phyloP scores from a whole-genome alignment of 2,113 vertebrate genomes.

The Pundamilia nyererei region DNA sequence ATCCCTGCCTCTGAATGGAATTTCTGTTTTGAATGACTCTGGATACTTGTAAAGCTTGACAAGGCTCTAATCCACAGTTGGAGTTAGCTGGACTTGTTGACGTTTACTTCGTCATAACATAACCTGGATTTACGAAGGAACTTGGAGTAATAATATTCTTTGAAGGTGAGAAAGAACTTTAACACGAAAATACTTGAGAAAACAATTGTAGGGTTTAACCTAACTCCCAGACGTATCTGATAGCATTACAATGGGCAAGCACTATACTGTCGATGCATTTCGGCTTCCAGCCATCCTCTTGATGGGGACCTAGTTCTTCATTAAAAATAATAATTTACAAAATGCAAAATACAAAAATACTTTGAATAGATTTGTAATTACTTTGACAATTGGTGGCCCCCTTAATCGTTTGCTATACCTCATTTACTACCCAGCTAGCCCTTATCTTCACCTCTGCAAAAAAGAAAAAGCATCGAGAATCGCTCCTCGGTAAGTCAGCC shows the following conservation, averaged over 20 bases:
- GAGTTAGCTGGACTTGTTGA: slow-evolving; percentile 5
- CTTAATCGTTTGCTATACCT: neutral
- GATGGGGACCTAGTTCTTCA: neutral
- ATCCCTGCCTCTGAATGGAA: slow-evolving; percentile 3
- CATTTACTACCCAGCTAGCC: neutral
- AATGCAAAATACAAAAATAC: neutral
- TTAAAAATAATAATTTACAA: neutral
- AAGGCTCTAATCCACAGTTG: neutral
- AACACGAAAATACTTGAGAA: neutral
- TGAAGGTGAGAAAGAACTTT: slow-evolving; percentile 51
- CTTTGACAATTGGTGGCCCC: neutral
- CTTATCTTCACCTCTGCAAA: neutral
- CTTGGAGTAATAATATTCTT: neutral
- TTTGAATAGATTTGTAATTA: neutral
- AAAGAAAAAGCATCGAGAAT: neutral
- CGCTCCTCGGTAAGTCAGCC: neutral
- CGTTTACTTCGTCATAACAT: neutral
- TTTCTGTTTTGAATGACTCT: slow-evolving; percentile 6
- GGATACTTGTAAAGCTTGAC: neutral
- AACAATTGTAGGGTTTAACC: neutral
- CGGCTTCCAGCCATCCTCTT: neutral
- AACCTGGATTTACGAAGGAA: slow-evolving; percentile 26
- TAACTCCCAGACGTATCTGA: neutral
- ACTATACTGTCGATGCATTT: neutral
- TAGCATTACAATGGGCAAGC: too few species aligned